Evolutionary conservation across 2,113 vertebrate species (phyloP).

Genomic region (Synchiropus splendidus): DNA sequence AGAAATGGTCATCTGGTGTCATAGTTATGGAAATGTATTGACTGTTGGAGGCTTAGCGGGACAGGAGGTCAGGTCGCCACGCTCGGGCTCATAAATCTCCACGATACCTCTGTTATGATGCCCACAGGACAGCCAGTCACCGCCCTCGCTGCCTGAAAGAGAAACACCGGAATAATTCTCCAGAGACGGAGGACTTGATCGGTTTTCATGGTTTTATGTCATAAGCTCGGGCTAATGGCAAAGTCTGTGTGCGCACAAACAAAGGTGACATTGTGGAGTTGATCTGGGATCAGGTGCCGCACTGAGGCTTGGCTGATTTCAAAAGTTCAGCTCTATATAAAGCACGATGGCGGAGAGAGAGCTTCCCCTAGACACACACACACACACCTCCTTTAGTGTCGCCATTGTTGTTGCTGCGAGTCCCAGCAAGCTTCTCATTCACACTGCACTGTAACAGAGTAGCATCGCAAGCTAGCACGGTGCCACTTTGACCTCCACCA

Average conservation of each 20-base stretch:
- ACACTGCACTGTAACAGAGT: no score
- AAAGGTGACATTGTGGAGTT: conserved; percentile 41
- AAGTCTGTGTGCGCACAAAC: conserved; percentile 24
- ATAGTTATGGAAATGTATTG: conserved; percentile 65
- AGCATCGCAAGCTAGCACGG: no score
- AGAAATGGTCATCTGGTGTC: conserved; percentile 55
- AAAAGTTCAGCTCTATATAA: conserved; percentile 3
- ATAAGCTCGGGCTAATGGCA: conserved; percentile 28
- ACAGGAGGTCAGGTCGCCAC: conserved; percentile 34
- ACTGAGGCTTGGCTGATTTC: conserved; percentile 19
- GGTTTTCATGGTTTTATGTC: conserved; percentile 12
- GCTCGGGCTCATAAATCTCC: conserved; percentile 18
- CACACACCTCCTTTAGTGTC: no score
- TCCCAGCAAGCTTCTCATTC: no score
- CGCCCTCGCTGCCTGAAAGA: not conserved
- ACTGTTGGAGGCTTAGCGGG: conserved; percentile 34
- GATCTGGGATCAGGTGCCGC: conserved; percentile 30
- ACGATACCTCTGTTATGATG: conserved; percentile 15
- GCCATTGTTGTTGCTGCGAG: no score
- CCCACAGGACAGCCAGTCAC: no score
- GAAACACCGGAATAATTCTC: conserved; percentile 5
- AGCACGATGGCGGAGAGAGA: not conserved
- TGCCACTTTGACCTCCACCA: no score
- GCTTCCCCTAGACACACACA: no score
- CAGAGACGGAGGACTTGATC: conserved; percentile 10